A percentile compares a stretch with the other conserved stretches of the same genome.
Evolutionary conservation across 2,888 invertebrate species (phyloP).

Genomic region (Liposcelis brunnea): DNA sequence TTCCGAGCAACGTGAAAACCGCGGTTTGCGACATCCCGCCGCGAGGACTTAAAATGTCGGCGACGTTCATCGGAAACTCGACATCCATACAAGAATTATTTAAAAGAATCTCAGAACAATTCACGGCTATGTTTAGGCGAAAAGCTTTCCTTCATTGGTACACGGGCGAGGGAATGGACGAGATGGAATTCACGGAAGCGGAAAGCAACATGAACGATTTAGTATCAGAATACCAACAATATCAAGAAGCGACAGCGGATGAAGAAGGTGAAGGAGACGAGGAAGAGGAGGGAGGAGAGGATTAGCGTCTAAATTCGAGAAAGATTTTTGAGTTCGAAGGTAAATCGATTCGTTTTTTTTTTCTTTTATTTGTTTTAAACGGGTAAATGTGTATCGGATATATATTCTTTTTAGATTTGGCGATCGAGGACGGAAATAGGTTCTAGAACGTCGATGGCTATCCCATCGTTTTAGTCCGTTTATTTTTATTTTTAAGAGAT

Average conservation of each 20-base stretch:
- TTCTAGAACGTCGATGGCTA: too few relatives aligned
- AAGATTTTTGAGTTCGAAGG: too few relatives aligned
- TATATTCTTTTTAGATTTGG: too few relatives aligned
- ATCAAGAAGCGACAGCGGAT: slow-evolving; percentile 44
- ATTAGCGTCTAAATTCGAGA: too few relatives aligned
- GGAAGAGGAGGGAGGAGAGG: slow-evolving; percentile 31
- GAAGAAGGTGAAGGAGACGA: slow-evolving; percentile 36
- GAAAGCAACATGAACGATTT: slow-evolving; percentile 57
- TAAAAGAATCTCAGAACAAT: slow-evolving; percentile 67
- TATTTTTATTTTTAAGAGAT: too few relatives aligned
- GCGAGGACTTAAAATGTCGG: slow-evolving; percentile 41
- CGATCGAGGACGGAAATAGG: too few relatives aligned
- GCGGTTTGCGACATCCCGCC: slow-evolving; percentile 64
- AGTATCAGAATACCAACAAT: slow-evolving; percentile 59
- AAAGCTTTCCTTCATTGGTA: slow-evolving; percentile 98
- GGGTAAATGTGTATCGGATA: too few relatives aligned
- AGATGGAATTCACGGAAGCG: slow-evolving; percentile 55
- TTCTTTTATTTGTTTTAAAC: too few relatives aligned
- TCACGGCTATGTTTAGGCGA: slow-evolving; percentile 76
- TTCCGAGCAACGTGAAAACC: slow-evolving; percentile 62
- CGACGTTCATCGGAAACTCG: slow-evolving; percentile 52
- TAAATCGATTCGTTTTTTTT: too few relatives aligned
- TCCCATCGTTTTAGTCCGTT: too few relatives aligned
- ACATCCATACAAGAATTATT: slow-evolving; percentile 79
- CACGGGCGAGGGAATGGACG: slow-evolving; percentile 56